Evolutionary conservation across 1,140 invertebrate genomes (phyloP).

Genomic region (Phymorhynchus buccinoides): DNA sequence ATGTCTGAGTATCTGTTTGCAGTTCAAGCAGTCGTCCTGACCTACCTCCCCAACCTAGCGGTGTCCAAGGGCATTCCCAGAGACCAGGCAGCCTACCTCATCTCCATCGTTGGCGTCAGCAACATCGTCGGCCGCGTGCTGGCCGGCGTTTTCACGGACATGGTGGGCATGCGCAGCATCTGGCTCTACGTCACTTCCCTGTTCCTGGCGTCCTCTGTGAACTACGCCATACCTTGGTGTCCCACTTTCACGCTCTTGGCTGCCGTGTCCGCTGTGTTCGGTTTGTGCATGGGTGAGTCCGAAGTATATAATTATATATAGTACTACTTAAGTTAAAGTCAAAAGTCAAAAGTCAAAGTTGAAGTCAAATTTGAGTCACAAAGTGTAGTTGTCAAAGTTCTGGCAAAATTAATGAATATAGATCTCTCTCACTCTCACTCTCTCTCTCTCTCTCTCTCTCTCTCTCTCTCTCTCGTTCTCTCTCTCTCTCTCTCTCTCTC

Average conservation of each 20-base stretch:
- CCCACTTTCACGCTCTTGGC: slow-evolving; percentile 44
- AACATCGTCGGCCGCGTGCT: slow-evolving; percentile 61
- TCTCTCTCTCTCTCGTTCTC: neutral
- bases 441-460: no score
- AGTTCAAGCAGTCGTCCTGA: slow-evolving; percentile 63
- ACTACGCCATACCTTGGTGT: slow-evolving; percentile 58
- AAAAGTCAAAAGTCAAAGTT: no score
- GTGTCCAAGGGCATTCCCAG: slow-evolving; percentile 53
- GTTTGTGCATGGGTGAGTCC: slow-evolving; percentile 67
- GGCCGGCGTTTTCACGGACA: slow-evolving; percentile 60
- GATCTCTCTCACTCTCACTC: no score
- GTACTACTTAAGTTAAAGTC: neutral
- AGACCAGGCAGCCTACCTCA: slow-evolving; percentile 52
- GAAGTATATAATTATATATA: no score
- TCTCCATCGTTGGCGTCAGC: slow-evolving; percentile 64
- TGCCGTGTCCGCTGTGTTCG: slow-evolving; percentile 54
- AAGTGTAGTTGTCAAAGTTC: neutral
- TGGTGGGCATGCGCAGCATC: slow-evolving; percentile 53
- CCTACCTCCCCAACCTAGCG: slow-evolving; percentile 64
- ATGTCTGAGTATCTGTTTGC: no score
- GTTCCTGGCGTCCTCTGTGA: slow-evolving; percentile 51
- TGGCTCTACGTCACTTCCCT: slow-evolving; percentile 57
- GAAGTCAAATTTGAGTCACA: no score
- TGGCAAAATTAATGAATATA: no score
- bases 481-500: slow-evolving; percentile 17